Evolutionary conservation across 2,113 vertebrate genomes (phyloP).

Genomic region (Mobula birostris): DNA sequence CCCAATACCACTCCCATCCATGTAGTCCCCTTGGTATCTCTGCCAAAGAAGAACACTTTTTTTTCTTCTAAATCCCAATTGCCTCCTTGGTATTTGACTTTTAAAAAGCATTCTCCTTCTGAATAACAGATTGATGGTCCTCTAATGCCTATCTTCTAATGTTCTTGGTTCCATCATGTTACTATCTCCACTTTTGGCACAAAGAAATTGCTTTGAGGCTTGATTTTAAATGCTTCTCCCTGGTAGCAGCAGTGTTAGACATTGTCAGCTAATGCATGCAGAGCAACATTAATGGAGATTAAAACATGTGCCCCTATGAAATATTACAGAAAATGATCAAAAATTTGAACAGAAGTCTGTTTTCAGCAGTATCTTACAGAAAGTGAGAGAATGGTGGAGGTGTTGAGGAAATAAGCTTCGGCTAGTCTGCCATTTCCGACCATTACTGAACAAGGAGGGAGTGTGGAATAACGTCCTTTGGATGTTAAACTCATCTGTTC

Average conservation of each 20-base stretch:
- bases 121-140: too few relatives aligned
- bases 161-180: not conserved
- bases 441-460: too few relatives aligned
- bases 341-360: not conserved
- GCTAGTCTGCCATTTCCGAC: too few relatives aligned
- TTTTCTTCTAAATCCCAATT: not conserved
- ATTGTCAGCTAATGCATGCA: not conserved
- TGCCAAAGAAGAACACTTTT: not conserved
- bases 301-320: too few relatives aligned
- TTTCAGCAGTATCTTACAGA: not conserved
- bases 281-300: too few relatives aligned
- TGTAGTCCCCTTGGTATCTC: not conserved
- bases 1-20: too few relatives aligned
- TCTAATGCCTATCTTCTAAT: not conserved
- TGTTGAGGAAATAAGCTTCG: too few relatives aligned
- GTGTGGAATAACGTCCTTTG: too few relatives aligned
- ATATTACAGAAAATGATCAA: too few relatives aligned
- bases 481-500: too few relatives aligned
- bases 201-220: not conserved
- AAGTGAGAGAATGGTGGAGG: not conserved
- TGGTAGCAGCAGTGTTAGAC: not conserved
- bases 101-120: too few relatives aligned
- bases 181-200: not conserved
- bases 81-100: not conserved
- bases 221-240: not conserved